Evolutionary conservation across 2,113 vertebrate species (phyloP), one percentile per base, ranked within the genome.

Genomic region (Notechis scutatus): DNA sequence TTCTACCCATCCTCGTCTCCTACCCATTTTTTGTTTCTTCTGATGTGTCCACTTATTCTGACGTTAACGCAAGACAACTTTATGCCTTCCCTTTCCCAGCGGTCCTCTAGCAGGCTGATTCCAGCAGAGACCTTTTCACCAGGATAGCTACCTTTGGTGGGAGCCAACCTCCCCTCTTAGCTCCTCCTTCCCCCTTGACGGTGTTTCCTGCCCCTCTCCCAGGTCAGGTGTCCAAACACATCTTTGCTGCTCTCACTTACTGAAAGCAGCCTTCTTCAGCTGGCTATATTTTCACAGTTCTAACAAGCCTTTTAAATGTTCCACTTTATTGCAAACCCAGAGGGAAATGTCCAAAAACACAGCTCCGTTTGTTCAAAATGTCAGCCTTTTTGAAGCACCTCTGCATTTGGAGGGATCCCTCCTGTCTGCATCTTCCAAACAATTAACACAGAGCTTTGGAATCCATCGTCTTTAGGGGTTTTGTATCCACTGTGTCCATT

Each of bases 131-230:
- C 92, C 92, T 93, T 95, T 95, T 92, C 91, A 69, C 92, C 29
- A 89, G 4, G 21, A 20, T 59, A 59, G 23, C 23, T 61, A 26
- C 23, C 59, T 23, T 59, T 59, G 57, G 57, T 92, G 94, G 91
- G 92, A 95, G 93, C 42, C 6, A 90, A 94, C 93, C 92, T 94
- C 89, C 89, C 92, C 95, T 94, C 96, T 96, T 64, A 95, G 92
- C 93, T 90, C 92, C 29, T 29, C 89, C 94, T 55, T 55, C 90
- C 59, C 50, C 92, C 64, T 96, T 94, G 94, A 94, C 93, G 89
- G 59, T 9, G 3, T 61, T 61, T 61, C 24, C 23, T 87, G 94
- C 93, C 90, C 95, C 95, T 95, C 69, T 96, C 95, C 96, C 95
- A 95, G 93, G 14, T 57, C 5, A 50, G 47, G 7, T 9, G 47